Conservation (phyloP, 2,113 vertebrate genomes). For the Lepisosteus oculatus region DNA sequence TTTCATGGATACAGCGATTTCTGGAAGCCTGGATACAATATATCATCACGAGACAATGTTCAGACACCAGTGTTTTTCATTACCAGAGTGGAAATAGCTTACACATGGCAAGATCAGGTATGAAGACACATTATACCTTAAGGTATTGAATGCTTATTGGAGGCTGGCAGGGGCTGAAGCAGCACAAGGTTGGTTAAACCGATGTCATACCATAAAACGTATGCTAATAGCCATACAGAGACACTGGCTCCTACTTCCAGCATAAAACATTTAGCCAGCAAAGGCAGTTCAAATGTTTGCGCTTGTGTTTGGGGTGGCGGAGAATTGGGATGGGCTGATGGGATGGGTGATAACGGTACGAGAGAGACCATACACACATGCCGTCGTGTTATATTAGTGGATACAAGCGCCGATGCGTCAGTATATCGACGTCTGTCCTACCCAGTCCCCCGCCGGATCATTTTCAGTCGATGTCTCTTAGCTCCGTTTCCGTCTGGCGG, state of each 20-base stretch:
- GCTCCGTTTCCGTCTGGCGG: no score
- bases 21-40: no score
- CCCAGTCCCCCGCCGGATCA: not conserved
- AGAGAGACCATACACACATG: not conserved
- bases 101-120: no score
- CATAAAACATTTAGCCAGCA: conserved; percentile 2
- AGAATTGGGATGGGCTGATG: not conserved
- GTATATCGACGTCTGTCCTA: not conserved
- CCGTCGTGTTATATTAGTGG: not conserved
- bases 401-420: not conserved
- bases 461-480: no score
- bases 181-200: conserved; percentile 17
- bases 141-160: no score
- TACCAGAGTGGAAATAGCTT: no score
- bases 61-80: no score
- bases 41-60: no score
- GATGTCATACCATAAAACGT: no score
- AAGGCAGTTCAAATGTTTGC: not conserved
- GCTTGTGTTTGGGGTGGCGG: conserved; percentile 4
- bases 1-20: no score
- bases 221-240: conserved; percentile 13
- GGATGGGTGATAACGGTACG: not conserved
- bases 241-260: conserved; percentile 14
- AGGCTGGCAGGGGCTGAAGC: conserved; percentile 1
- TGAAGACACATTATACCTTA: no score